phyloP scores from a whole-genome alignment of 2,113 vertebrate genomes.

The Psittacara wagleri region DNA sequence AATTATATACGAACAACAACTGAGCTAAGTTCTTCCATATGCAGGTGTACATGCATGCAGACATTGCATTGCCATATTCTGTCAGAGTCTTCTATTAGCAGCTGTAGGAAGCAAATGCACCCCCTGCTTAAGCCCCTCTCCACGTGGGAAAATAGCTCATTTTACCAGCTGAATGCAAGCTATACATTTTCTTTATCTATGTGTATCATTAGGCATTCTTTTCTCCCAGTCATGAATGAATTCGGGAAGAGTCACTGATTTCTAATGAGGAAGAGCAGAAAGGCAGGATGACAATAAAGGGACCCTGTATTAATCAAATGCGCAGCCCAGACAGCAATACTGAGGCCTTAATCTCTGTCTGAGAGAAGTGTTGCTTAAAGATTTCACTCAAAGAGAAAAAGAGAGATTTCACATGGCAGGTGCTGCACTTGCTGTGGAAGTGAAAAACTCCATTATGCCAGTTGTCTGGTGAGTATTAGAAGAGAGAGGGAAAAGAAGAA shows the following conservation, averaged over 20 bases:
- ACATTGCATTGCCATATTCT: rapidly evolving
- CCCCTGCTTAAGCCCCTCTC: not conserved
- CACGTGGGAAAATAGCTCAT: not conserved
- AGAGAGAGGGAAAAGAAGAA: not conserved
- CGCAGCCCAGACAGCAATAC: not conserved
- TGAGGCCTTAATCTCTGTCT: not conserved
- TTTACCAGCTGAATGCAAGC: not conserved
- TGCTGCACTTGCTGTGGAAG: not conserved
- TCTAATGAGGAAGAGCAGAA: conserved; percentile 38
- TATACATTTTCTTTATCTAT: not conserved
- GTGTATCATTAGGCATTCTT: conserved; percentile 37
- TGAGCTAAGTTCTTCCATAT: not conserved
- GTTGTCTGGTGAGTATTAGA: not conserved
- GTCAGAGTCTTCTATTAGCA: not conserved
- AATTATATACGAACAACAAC: not conserved
- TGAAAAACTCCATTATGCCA: not conserved
- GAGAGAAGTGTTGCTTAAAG: not conserved
- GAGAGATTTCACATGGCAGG: conserved; percentile 7
- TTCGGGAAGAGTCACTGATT: conserved; percentile 36
- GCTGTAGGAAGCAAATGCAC: not conserved
- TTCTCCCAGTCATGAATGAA: not conserved
- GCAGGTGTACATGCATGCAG: rapidly evolving
- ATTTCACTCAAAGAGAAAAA: not conserved
- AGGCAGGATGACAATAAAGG: conserved; percentile 18
- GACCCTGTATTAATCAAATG: not conserved